Percentiles rank a stretch among this genome's conserved stretches.
phyloP scores from a whole-genome alignment of 2,888 invertebrate genomes.

The Eupithecia subumbrata region DNA sequence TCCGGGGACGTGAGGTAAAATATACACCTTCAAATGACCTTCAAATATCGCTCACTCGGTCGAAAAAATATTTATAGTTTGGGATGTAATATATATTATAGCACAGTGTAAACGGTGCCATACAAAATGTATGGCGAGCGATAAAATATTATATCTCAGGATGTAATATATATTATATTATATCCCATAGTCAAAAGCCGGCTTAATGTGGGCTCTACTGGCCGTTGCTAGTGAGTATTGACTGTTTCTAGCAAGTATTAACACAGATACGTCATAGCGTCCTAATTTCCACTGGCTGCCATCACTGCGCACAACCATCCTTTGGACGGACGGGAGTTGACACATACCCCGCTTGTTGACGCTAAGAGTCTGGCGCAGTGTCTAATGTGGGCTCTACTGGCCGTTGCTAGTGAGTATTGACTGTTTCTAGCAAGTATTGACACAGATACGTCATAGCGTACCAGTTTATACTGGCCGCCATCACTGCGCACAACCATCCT shows the following conservation, averaged over 20 bases:
- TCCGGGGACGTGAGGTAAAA: no score
- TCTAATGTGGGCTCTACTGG: constrained; percentile 48
- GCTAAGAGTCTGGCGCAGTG: constrained; percentile 34
- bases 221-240: neutral
- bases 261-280: no score
- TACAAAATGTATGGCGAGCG: no score
- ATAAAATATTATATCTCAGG: no score
- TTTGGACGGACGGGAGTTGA: constrained; percentile 24
- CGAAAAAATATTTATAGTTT: no score
- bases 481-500: constrained; percentile 5
- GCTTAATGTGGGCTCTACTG: constrained; percentile 48
- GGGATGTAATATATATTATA: no score
- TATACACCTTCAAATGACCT: no score
- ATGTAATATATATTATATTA: no score
- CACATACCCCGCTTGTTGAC: neutral
- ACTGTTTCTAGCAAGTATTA: neutral
- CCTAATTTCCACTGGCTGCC: no score
- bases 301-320: constrained; percentile 53
- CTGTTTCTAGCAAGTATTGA: neutral
- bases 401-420: constrained; percentile 3
- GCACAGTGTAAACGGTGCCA: no score
- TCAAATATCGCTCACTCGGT: no score
- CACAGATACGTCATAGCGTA: neutral
- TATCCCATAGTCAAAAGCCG: no score
- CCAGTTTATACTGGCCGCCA: neutral